Evolutionary conservation across 2,113 vertebrate genomes (phyloP).

Genomic region (Oncorhynchus gorbuscha): DNA sequence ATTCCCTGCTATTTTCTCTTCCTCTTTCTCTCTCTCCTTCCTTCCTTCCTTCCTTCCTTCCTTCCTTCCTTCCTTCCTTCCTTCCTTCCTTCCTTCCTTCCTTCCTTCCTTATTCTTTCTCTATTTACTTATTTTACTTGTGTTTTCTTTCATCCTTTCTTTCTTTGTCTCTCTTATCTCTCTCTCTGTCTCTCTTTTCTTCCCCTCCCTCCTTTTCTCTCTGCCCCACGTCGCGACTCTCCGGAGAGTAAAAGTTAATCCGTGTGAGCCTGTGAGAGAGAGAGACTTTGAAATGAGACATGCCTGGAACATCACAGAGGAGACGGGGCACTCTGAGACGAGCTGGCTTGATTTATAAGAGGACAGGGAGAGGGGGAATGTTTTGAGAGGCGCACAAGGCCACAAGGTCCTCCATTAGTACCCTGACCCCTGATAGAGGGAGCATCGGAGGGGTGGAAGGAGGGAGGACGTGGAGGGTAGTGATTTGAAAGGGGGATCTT

Average conservation of each 20-base stretch:
- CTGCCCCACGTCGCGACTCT: constrained; percentile 32
- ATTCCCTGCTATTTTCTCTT: too few relatives aligned
- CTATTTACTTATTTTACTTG: constrained; percentile 9
- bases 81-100: background rate
- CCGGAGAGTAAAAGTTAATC: constrained; percentile 34
- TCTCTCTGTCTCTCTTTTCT: too few relatives aligned
- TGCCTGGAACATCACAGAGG: constrained; percentile 66
- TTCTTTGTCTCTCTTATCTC: too few relatives aligned
- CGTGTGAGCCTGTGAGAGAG: constrained; percentile 57
- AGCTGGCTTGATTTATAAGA: constrained; percentile 77
- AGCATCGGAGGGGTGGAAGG: constrained; percentile 44
- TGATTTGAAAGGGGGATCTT: too few relatives aligned
- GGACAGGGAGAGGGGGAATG: constrained; percentile 57
- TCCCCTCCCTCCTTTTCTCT: constrained; percentile 22
- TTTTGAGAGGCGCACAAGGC: constrained; percentile 73
- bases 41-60: background rate
- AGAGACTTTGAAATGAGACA: constrained; percentile 74
- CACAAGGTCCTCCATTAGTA: constrained; percentile 78
- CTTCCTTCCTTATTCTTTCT: background rate
- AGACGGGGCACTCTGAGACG: constrained; percentile 43
- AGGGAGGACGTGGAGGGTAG: constrained; percentile 35
- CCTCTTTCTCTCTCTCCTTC: background rate
- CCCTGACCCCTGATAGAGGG: constrained; percentile 72
- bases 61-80: background rate
- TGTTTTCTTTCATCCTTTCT: constrained; percentile 30